Conservation (phyloP, 1,140 invertebrate species). For the Trypoxylus dichotomus region DNA sequence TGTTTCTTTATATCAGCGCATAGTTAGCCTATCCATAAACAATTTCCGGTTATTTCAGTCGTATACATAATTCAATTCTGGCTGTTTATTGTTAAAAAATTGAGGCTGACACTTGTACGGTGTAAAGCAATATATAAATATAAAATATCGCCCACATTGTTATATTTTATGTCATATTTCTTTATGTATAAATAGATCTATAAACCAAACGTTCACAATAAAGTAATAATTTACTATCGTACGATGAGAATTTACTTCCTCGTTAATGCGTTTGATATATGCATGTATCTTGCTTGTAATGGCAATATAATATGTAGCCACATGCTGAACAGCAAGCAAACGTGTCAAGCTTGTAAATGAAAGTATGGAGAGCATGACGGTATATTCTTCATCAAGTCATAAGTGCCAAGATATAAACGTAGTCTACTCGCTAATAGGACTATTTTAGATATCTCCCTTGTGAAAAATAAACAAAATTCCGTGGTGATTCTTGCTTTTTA, state of each 20-base stretch:
- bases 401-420: too few relatives aligned
- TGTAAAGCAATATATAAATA: not conserved
- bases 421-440: too few relatives aligned
- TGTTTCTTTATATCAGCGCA: too few relatives aligned
- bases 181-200: not conserved
- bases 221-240: slow-evolving; percentile 16
- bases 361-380: not conserved
- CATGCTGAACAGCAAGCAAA: not conserved
- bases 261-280: slow-evolving; percentile 17
- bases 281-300: slow-evolving; percentile 10
- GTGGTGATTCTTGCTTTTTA: too few relatives aligned
- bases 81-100: not conserved
- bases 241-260: slow-evolving; percentile 13
- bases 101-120: not conserved
- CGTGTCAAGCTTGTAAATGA: not conserved
- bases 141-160: slow-evolving; percentile 2
- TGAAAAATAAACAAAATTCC: too few relatives aligned
- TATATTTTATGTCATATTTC: slow-evolving; percentile 13
- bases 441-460: too few relatives aligned
- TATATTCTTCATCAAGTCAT: too few relatives aligned
- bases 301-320: not conserved
- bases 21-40: too few relatives aligned
- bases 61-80: not conserved
- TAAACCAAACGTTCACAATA: slow-evolving; percentile 10
- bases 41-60: too few relatives aligned